These are phyloP conservation scores for Phaetusa simplex DNA, from an alignment of 2,113 vertebrate species.

Conservation along the genomic window DNA sequence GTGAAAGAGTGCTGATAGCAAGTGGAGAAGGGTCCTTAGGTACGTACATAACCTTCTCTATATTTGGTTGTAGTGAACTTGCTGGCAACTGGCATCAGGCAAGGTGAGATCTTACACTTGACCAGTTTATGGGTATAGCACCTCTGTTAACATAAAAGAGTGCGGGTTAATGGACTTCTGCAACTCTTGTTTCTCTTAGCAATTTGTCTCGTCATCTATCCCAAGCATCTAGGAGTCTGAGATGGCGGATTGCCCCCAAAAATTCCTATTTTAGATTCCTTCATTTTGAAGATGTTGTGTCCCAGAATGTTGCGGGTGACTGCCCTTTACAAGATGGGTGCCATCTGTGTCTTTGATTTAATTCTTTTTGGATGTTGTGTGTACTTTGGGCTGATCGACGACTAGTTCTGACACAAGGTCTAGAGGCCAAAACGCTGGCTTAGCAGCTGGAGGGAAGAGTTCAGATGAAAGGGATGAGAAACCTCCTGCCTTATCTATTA, in stretches of 20 bases:
- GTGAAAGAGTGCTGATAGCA: neutral
- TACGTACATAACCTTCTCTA: neutral
- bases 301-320: neutral
- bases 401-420: neutral
- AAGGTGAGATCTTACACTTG: neutral
- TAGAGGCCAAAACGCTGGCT: neutral
- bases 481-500: conserved; percentile 32
- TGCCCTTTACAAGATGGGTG: neutral
- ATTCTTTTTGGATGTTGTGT: neutral
- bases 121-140: neutral
- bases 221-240: accelerated
- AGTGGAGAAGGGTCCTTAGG: neutral
- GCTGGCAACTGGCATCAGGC: neutral
- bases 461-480: neutral
- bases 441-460: neutral
- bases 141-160: neutral
- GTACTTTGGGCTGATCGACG: neutral
- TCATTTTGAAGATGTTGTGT: neutral
- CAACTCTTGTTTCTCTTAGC: neutral
- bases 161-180: neutral
- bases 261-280: neutral
- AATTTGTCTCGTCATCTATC: neutral
- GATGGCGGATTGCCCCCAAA: neutral
- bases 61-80: neutral
- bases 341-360: neutral